Percentiles rank a stretch among this genome's conserved stretches.
Evolutionary conservation across 2,797 vertebrate genomes (phyloP).

Genomic region (Stomatorhinus walkeri): DNA sequence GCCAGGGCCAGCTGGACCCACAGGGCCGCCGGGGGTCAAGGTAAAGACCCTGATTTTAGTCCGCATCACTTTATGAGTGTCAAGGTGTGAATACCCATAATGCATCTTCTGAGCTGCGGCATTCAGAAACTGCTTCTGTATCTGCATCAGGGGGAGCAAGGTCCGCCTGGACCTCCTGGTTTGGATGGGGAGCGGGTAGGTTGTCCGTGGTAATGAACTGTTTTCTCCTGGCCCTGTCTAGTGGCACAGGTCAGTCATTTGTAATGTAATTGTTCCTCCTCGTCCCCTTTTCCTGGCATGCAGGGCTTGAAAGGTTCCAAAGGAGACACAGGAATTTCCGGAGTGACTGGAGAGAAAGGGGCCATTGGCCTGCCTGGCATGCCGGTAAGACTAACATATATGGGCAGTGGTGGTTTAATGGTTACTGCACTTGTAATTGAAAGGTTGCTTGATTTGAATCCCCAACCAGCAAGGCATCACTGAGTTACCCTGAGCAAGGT

Average conservation of each 20-base stretch:
- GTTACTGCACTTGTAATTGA: too few species aligned
- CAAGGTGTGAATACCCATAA: background rate
- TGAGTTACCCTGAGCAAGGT: too few species aligned
- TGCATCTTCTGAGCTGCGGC: background rate
- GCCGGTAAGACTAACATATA: slow-evolving; percentile 64
- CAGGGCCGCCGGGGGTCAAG: slow-evolving; percentile 80
- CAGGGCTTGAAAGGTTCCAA: slow-evolving; percentile 95
- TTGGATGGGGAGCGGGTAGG: slow-evolving; percentile 88
- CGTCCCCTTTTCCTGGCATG: background rate
- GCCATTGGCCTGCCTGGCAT: slow-evolving; percentile 82
- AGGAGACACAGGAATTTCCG: slow-evolving; percentile 84
- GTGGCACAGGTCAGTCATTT: background rate
- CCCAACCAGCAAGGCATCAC: too few species aligned
- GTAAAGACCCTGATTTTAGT: slow-evolving; percentile 48
- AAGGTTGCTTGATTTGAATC: too few species aligned
- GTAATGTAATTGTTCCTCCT: background rate
- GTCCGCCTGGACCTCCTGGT: slow-evolving; percentile 79
- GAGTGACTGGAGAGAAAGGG: slow-evolving; percentile 85
- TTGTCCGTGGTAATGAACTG: background rate
- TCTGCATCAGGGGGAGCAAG: slow-evolving; percentile 77
- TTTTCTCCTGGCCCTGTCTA: background rate
- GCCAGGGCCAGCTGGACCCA: slow-evolving; percentile 82
- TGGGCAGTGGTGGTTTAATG: too few species aligned
- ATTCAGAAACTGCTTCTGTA: background rate
- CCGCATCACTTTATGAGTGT: background rate